A percentile compares a stretch with the other conserved stretches of the same genome.
These are phyloP conservation scores for Rhagonycha fulva DNA, from an alignment of 2,888 invertebrate species.

Conservation along the genomic window DNA sequence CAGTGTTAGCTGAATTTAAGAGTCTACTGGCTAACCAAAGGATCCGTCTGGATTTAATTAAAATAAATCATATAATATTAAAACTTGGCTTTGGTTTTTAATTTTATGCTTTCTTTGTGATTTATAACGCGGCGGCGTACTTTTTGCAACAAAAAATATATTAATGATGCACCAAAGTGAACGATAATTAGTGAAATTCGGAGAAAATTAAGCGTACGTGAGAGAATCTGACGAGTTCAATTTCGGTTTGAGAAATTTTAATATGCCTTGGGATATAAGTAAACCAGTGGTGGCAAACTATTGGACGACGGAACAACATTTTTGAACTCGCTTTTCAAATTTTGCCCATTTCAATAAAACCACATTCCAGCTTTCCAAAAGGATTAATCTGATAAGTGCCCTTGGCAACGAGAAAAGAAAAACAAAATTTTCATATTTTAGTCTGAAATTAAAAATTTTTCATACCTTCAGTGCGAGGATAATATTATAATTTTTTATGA, in stretches of 20 bases:
- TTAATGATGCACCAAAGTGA: neutral
- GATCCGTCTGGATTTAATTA: neutral
- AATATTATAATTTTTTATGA: neutral
- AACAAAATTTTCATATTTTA: neutral
- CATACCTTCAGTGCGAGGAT: neutral
- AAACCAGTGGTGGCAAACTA: neutral
- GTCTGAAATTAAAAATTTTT: neutral
- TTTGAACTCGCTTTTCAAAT: neutral
- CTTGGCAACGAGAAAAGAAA: neutral
- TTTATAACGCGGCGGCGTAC: neutral
- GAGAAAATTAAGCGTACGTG: neutral
- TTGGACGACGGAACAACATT: neutral
- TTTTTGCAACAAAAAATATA: neutral
- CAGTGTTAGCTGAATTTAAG: neutral
- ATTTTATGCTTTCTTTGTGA: neutral
- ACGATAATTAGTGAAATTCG: neutral
- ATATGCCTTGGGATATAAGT: neutral
- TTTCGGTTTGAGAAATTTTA: neutral
- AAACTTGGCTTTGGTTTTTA: neutral
- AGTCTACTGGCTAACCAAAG: neutral
- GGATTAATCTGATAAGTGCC: neutral
- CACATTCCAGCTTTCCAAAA: neutral
- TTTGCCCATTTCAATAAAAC: neutral
- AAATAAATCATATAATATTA: neutral
- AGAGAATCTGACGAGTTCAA: neutral